phyloP scores from a whole-genome alignment of 2,888 invertebrate genomes.

The Notodonta ziczac region DNA sequence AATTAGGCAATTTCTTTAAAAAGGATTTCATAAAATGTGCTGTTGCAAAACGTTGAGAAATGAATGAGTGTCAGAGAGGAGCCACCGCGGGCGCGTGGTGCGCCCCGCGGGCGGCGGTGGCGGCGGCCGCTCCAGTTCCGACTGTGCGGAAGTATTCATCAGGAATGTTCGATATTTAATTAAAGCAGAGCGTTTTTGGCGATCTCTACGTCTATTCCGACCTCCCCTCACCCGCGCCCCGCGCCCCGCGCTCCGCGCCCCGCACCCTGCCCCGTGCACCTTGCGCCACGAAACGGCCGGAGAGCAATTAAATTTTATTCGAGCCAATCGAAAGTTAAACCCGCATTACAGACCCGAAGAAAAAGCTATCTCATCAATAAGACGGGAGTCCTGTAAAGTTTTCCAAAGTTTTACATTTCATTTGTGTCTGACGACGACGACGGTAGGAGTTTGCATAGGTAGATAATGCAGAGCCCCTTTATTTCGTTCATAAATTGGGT shows the following conservation, averaged over 20 bases:
- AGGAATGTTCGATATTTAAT: constrained; percentile 57
- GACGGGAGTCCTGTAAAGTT: constrained; percentile 13
- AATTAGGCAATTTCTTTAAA: not conserved
- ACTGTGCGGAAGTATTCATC: constrained; percentile 18
- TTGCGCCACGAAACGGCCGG: constrained; percentile 3
- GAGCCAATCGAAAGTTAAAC: constrained; percentile 41
- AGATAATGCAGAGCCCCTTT: too few relatives aligned
- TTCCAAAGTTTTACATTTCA: not conserved
- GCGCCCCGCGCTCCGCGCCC: constrained; percentile 9
- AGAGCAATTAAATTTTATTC: constrained; percentile 46
- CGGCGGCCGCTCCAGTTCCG: not conserved
- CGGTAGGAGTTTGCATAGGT: too few relatives aligned
- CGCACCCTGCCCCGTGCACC: constrained; percentile 2
- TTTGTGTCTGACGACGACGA: too few relatives aligned
- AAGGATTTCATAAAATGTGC: constrained; percentile 5
- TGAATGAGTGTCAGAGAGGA: too few relatives aligned
- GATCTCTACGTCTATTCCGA: constrained; percentile 9
- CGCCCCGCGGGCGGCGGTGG: too few relatives aligned
- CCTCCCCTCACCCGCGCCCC: constrained; percentile 4
- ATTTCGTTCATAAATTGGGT: too few relatives aligned
- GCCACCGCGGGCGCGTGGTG: too few relatives aligned
- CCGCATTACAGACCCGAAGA: constrained; percentile 17
- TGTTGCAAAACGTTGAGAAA: not conserved
- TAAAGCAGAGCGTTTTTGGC: constrained; percentile 42
- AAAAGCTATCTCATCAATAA: constrained; percentile 26